A percentile compares a stretch with the other conserved stretches of the same genome.
These are phyloP conservation scores for Bugulina stolonifera DNA, from an alignment of 2,888 invertebrate genomes.

Conservation along the genomic window DNA sequence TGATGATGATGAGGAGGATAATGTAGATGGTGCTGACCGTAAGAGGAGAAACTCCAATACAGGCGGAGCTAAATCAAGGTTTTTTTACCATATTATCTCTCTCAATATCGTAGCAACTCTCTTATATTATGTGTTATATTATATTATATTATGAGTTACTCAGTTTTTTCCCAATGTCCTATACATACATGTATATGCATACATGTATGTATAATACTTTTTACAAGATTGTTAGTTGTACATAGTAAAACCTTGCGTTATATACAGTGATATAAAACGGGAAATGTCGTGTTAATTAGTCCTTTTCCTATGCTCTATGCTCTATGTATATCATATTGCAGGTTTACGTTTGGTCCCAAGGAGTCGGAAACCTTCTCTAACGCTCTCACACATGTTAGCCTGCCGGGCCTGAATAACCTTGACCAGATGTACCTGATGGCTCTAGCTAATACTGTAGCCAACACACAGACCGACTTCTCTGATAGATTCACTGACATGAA, in stretches of 20 bases:
- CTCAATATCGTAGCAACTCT: too few species aligned
- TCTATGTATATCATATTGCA: background rate
- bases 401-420: constrained; percentile 77
- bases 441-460: constrained; percentile 84
- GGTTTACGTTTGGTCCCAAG: constrained; percentile 11
- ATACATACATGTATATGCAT: too few species aligned
- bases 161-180: too few species aligned
- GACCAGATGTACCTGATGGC: constrained; percentile 99
- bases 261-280: too few species aligned
- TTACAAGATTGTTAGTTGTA: too few species aligned
- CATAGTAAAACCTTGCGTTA: too few species aligned
- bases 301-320: too few species aligned
- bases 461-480: constrained; percentile 53
- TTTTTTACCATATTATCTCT: too few species aligned
- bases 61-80: background rate
- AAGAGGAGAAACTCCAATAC: background rate
- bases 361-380: constrained; percentile 29
- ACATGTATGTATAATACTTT: too few species aligned
- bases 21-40: constrained; percentile 53
- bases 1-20: constrained; percentile 64
- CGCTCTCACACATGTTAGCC: constrained; percentile 72
- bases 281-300: too few species aligned
- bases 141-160: too few species aligned
- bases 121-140: too few species aligned
- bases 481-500: constrained; percentile 31